These are phyloP conservation scores for Lucilia cuprina DNA, from an alignment of 1,140 invertebrate genomes.

Conservation along the genomic window DNA sequence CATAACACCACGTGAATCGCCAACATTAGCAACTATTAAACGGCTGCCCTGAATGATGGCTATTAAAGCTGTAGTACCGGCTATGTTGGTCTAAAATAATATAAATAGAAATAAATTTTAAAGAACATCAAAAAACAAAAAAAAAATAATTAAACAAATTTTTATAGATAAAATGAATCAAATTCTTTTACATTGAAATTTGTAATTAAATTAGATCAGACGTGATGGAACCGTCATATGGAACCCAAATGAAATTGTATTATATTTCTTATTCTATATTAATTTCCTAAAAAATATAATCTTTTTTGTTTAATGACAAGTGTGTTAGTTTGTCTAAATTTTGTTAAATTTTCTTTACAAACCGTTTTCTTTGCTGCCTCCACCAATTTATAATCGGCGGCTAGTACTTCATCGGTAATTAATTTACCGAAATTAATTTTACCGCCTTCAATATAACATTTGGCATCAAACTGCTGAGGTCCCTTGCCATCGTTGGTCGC, in stretches of 20 bases:
- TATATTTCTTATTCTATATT: no score
- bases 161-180: no score
- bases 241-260: no score
- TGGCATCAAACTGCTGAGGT: slow-evolving; percentile 60
- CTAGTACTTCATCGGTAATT: slow-evolving; percentile 84
- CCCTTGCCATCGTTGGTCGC: slow-evolving; percentile 28
- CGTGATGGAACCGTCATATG: no score
- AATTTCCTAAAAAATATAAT: not conserved
- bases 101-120: not conserved
- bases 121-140: no score
- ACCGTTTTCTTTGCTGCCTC: slow-evolving; percentile 81
- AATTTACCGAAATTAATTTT: slow-evolving; percentile 81
- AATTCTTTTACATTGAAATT: no score
- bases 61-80: slow-evolving; percentile 92
- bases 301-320: not conserved
- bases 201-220: no score
- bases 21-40: slow-evolving; percentile 93
- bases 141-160: no score
- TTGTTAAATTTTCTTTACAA: slow-evolving; percentile 39
- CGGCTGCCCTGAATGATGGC: slow-evolving; percentile 82
- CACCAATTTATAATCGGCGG: slow-evolving; percentile 79
- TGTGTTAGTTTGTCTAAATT: not conserved
- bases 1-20: slow-evolving; percentile 94
- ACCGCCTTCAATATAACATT: slow-evolving; percentile 73
- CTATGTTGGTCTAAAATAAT: slow-evolving; percentile 71